Conservation (phyloP, 1,140 invertebrate species). For the Caenorhabditis remanei region DNA sequence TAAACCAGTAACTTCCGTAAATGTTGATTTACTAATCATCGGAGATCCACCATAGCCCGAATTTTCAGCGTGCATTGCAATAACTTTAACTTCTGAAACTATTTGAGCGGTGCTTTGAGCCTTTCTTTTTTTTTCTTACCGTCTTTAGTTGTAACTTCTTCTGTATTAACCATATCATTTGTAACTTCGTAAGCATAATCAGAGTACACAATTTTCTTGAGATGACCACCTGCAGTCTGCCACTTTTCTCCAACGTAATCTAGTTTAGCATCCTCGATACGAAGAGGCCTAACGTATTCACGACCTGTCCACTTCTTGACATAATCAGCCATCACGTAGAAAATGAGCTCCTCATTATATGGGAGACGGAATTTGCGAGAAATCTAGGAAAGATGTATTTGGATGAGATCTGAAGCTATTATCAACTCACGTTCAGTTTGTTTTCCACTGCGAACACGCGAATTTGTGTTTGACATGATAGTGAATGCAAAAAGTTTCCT, state of each 20-base stretch:
- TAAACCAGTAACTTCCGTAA: background rate
- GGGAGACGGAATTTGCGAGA: conserved; percentile 96
- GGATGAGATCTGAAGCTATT: conserved; percentile 64
- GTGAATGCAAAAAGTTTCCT: conserved; percentile 96
- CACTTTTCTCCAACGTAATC: conserved; percentile 61
- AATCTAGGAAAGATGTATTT: conserved; percentile 81
- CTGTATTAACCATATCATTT: background rate
- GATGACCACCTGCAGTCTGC: conserved; percentile 24
- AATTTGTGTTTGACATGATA: conserved; percentile 83
- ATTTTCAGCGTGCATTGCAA: conserved; percentile 45
- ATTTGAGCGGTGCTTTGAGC: background rate
- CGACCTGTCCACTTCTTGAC: conserved; percentile 88
- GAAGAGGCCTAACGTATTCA: conserved; percentile 78
- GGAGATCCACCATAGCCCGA: background rate
- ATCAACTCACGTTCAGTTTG: conserved; percentile 80
- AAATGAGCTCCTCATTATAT: conserved; percentile 96
- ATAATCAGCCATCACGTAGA: conserved; percentile 95
- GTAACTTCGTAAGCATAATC: background rate
- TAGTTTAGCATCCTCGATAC: conserved; percentile 13
- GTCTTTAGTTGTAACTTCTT: background rate
- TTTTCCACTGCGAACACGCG: conserved; percentile 92
- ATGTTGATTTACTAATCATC: background rate
- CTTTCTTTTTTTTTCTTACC: background rate
- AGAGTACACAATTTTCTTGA: conserved; percentile 7
- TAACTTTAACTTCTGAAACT: conserved; percentile 43